A percentile compares a stretch with the other conserved stretches of the same genome.
phyloP scores from a whole-genome alignment of 1,140 invertebrate genomes.

The Scaptomyza hsui region DNA sequence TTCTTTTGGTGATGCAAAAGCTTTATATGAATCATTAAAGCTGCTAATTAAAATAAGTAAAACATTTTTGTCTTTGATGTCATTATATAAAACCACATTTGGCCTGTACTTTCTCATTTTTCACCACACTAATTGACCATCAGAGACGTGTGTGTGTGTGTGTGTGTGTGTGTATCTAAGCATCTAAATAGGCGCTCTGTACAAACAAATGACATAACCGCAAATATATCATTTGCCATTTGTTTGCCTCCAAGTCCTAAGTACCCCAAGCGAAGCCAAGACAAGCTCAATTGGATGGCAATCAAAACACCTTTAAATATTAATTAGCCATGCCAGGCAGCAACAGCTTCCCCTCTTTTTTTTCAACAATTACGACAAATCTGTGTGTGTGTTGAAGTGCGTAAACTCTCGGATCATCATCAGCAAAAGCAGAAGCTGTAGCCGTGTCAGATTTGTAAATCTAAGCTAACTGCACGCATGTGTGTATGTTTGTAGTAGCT shows the following conservation, averaged over 20 bases:
- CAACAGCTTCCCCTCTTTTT: conserved; percentile 7
- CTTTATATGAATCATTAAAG: too few species aligned
- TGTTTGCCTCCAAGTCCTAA: neutral
- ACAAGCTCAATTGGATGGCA: conserved; percentile 19
- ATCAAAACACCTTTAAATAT: conserved; percentile 74
- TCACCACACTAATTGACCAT: conserved; percentile 32
- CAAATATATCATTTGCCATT: conserved; percentile 35
- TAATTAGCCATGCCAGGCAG: conserved; percentile 65
- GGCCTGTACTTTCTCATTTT: conserved; percentile 53
- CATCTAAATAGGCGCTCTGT: conserved; percentile 32
- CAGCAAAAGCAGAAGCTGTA: conserved; percentile 6
- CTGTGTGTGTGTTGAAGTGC: conserved; percentile 71
- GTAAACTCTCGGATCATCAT: conserved; percentile 55
- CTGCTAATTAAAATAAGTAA: conserved; percentile 57
- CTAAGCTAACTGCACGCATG: conserved; percentile 60
- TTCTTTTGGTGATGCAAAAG: conserved; percentile 18
- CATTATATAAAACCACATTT: conserved; percentile 54
- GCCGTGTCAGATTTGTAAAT: conserved; percentile 5
- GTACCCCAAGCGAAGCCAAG: neutral
- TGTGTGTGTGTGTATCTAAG: neutral
- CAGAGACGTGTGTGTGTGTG: neutral
- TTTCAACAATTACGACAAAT: conserved; percentile 54
- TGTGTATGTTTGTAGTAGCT: conserved; percentile 20
- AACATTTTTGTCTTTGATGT: conserved; percentile 42
- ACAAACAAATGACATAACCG: conserved; percentile 65